Evolutionary conservation across 2,113 vertebrate species (phyloP), one percentile per base, ranked within the genome.

Genomic region (Anguilla japonica): DNA sequence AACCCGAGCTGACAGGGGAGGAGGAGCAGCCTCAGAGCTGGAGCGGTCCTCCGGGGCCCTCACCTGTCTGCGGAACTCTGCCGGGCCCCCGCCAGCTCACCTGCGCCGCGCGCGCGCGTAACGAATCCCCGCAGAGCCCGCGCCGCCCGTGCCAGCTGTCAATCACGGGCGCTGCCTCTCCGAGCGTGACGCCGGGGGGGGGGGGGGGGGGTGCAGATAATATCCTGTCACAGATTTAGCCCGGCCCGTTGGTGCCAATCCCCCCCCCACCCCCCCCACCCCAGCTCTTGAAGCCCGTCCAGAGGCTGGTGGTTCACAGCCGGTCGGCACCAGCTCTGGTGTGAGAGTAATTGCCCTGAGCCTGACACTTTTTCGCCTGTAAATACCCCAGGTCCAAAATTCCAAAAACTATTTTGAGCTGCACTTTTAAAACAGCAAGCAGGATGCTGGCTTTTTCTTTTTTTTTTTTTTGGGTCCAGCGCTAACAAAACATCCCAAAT

Each of bases 51-150:
- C 9, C 14, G 40, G 71, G 60, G 67, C 67, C 57, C 2, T 26
- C 79, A 71, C 75, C 75, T 50, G 43, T 20, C 41, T 20, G 29
- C 26, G 9, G 9, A 13, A 5, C 67, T 40, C 41, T 53, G n/a
- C 39, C n/a, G 41, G 83, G 46, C 9, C 39, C 34, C 57, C 46
- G 67, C 83, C 86, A 87, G 86, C 86, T 41, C 86, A 81, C 67
- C 82, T 34, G 41, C 71, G 57, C 41, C 50, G n/a, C 67, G 57
- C 60, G 57, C 79, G 43, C 82, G 79, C 83, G 57, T 57, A 79
- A 79, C 20, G 29, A 87, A 22, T 83, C 86, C 81, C 53, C 63
- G 26, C 41, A 29, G 84, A 67, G 18, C 26, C 5, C 14, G 15
- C 71, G 20, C 22, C 8, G 8, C 18, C 46, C 53, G 20, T 43